Base-by-base conservation (phyloP, 2,797 vertebrate species). In the Rallus crepitans region DNA sequence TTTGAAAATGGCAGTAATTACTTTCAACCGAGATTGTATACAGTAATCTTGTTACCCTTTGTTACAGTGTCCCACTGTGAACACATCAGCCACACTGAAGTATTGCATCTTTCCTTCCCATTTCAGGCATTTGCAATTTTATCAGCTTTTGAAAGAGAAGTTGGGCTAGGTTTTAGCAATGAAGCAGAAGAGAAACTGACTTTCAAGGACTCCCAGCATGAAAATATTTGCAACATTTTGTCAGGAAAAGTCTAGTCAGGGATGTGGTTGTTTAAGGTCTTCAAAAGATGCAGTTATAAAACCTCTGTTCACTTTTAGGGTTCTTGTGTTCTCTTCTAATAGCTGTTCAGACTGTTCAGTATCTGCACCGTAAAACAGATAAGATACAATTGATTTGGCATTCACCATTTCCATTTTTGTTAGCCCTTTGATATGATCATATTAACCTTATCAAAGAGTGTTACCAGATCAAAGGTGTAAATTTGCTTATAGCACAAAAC, bases 1-100 rank as follows among this genome's bases (percentile, higher is more conserved):
- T 92, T 82, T 69, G 82, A 88, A 90, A 96, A 93, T 69, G 35
- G 70, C 19, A 86, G 52, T 79, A 64, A 88, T 81, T 88, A 55
- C 55, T 69, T 87, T 82, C 66, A 95, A 16, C 27, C n/a, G 47
- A 77, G 82, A 77, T 57, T 3, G 10, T 42, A 48, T 15, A 8
- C 0, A 73, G 50, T 48, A 55, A 71, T 75, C 63, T 87, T 71
- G 69, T 77, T 71, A 59, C 55, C 55, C 87, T 40, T 78, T 40
- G 66, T 81, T 84, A 45, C 30, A 63, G 21, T 28, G 45, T 56
- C 82, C 50, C 55, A 48, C 60, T 82, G 68, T 28, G 52, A 92
- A 80, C 33, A 10, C 6, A 93, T 17, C 60, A 90, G 70, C 71
- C 87, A 42, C 35, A 66, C 50, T 7, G n/a, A 87, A 33, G 21